A percentile compares a stretch with the other conserved stretches of the same genome.
Conservation (phyloP, 2,888 invertebrate species). For the Pheosia gnoma region DNA sequence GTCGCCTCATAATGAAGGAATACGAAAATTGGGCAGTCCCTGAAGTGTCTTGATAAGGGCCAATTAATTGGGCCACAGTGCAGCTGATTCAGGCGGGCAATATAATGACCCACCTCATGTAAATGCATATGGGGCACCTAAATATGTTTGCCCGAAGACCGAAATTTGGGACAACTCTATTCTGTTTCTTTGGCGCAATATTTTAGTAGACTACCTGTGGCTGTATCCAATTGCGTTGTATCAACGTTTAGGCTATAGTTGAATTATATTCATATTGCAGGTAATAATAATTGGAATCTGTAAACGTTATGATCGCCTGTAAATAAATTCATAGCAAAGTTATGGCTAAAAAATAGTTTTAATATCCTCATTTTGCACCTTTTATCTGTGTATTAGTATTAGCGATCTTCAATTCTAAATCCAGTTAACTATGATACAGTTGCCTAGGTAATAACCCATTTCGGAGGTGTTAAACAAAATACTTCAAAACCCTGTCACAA, state of each 20-base stretch:
- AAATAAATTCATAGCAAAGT: slow-evolving; percentile 12
- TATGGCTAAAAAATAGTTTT: neutral
- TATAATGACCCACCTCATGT: too few relatives aligned
- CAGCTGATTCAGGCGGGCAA: too few relatives aligned
- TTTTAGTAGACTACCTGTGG: slow-evolving; percentile 7
- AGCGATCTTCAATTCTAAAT: too few relatives aligned
- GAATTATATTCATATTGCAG: neutral
- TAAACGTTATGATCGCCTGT: neutral
- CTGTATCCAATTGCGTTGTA: slow-evolving; percentile 47
- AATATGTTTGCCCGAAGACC: too few relatives aligned
- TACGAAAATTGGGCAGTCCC: too few relatives aligned
- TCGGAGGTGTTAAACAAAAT: neutral
- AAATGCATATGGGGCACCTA: too few relatives aligned
- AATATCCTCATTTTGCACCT: neutral
- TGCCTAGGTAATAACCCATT: too few relatives aligned
- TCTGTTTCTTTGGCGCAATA: too few relatives aligned
- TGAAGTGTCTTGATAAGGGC: too few relatives aligned
- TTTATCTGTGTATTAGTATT: neutral
- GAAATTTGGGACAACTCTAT: too few relatives aligned
- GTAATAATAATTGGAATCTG: neutral
- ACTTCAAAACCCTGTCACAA: neutral
- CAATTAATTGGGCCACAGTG: neutral
- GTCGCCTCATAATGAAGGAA: neutral
- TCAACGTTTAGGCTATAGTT: slow-evolving; percentile 44
- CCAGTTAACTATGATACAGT: too few relatives aligned